A percentile compares a stretch with the other conserved stretches of the same genome.
Conservation (phyloP, 2,113 vertebrate species). For the Hymenochirus boettgeri region DNA sequence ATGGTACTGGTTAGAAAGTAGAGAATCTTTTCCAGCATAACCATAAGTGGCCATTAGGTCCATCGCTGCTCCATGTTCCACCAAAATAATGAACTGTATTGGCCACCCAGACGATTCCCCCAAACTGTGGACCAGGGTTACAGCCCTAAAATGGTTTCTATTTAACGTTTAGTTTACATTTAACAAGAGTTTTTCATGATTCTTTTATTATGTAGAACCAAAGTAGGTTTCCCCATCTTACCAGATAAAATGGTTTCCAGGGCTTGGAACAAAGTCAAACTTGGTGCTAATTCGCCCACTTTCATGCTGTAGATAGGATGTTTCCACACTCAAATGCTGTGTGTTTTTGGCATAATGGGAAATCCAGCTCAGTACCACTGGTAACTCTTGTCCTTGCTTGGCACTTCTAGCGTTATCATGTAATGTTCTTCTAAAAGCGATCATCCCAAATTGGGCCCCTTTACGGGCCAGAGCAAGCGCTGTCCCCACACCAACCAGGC, state of each 20-base stretch:
- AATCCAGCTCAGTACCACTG: conserved; percentile 95
- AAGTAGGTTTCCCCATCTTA: too few species aligned
- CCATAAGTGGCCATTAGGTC: too few species aligned
- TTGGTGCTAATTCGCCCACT: conserved; percentile 89
- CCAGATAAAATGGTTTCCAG: conserved; percentile 97
- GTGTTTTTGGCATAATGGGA: conserved; percentile 85
- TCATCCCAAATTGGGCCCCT: conserved; percentile 82
- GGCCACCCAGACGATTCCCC: too few species aligned
- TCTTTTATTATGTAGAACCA: too few species aligned
- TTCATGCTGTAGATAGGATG: conserved; percentile 91
- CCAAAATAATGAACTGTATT: too few species aligned
- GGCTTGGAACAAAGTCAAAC: conserved; percentile 94
- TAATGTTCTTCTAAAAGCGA: conserved; percentile 90
- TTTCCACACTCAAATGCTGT: conserved; percentile 94
- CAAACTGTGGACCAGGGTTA: too few species aligned
- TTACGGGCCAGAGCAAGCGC: conserved; percentile 86
- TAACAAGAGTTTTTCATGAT: too few species aligned
- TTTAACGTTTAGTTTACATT: too few species aligned
- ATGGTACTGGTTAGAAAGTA: too few species aligned
- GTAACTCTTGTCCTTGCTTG: conserved; percentile 92
- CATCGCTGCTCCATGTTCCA: too few species aligned
- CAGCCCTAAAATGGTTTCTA: too few species aligned
- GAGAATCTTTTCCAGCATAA: too few species aligned
- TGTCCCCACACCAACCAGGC: conserved; percentile 89
- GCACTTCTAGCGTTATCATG: conserved; percentile 93